phyloP scores from a whole-genome alignment of 2,888 invertebrate genomes.

The Seira sanloemensis region DNA sequence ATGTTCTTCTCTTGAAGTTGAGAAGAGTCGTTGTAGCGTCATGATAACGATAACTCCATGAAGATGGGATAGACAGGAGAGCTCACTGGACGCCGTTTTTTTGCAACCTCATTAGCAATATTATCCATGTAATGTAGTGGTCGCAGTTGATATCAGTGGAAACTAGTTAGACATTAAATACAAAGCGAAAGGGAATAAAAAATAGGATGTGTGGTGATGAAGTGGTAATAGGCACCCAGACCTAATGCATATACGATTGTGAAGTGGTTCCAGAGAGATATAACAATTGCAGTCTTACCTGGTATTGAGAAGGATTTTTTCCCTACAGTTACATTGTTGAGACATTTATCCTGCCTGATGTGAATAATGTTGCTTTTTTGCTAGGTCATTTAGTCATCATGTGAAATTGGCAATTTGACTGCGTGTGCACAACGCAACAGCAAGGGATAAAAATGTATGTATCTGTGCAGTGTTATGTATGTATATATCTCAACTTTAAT shows the following conservation, averaged over 20 bases:
- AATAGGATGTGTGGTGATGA: not conserved
- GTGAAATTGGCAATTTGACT: not conserved
- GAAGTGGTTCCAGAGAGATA: not conserved
- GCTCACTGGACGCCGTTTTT: not conserved
- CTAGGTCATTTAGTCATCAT: not conserved
- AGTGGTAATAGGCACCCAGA: too few relatives aligned
- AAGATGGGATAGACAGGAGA: not conserved
- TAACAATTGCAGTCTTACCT: not conserved
- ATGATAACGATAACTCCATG: not conserved
- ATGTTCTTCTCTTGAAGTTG: too few relatives aligned
- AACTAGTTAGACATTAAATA: not conserved
- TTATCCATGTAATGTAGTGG: not conserved
- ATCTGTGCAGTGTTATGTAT: not conserved
- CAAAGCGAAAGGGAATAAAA: not conserved
- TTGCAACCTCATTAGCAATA: not conserved
- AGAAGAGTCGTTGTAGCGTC: constrained; percentile 3
- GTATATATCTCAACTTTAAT: not conserved
- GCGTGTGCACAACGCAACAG: too few relatives aligned
- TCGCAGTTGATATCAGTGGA: not conserved
- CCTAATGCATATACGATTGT: too few relatives aligned
- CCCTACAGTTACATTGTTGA: not conserved
- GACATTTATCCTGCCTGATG: not conserved
- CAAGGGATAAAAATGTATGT: too few relatives aligned
- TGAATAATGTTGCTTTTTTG: not conserved
- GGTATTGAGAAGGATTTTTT: not conserved